A percentile compares a stretch with the other conserved stretches of the same genome.
Evolutionary conservation across 1,140 invertebrate species (phyloP).

Genomic region (Caligus rogercresseyi): DNA sequence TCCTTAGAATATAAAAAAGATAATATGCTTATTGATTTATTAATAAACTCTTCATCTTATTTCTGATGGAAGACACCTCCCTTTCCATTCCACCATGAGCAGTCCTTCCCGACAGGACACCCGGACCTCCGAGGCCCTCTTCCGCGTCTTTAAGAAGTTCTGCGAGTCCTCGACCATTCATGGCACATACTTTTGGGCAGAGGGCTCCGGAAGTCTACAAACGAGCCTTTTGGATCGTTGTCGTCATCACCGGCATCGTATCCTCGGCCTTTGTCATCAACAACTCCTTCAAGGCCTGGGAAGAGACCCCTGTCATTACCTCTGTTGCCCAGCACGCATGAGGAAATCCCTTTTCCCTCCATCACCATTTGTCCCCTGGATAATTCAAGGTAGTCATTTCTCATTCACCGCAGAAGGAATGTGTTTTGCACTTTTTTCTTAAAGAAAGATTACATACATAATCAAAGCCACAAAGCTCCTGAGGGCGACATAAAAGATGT

Average conservation of each 20-base stretch:
- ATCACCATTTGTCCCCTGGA: slow-evolving; percentile 16
- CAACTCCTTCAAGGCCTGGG: slow-evolving; percentile 12
- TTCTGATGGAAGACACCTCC: no score
- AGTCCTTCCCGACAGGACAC: not conserved
- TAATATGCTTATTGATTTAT: no score
- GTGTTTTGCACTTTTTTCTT: no score
- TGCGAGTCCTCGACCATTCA: slow-evolving; percentile 10
- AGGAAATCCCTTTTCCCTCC: slow-evolving; percentile 15
- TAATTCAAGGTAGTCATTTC: slow-evolving; percentile 3
- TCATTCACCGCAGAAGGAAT: no score
- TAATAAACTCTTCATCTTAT: no score
- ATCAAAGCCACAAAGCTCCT: no score
- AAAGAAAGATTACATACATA: no score
- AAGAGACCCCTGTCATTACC: slow-evolving; percentile 10
- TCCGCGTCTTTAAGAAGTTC: slow-evolving; percentile 8
- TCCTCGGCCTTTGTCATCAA: slow-evolving; percentile 11
- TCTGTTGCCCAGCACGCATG: slow-evolving; percentile 6
- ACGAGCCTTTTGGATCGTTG: not conserved
- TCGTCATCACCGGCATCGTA: slow-evolving; percentile 1
- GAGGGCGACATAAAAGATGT: no score
- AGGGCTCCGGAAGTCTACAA: not conserved
- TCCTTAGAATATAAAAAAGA: no score
- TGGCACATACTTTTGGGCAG: slow-evolving; percentile 15
- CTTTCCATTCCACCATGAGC: not conserved
- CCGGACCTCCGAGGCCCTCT: not conserved